These are phyloP conservation scores for Cerceris rybyensis DNA, from an alignment of 2,888 invertebrate genomes.

Conservation along the genomic window DNA sequence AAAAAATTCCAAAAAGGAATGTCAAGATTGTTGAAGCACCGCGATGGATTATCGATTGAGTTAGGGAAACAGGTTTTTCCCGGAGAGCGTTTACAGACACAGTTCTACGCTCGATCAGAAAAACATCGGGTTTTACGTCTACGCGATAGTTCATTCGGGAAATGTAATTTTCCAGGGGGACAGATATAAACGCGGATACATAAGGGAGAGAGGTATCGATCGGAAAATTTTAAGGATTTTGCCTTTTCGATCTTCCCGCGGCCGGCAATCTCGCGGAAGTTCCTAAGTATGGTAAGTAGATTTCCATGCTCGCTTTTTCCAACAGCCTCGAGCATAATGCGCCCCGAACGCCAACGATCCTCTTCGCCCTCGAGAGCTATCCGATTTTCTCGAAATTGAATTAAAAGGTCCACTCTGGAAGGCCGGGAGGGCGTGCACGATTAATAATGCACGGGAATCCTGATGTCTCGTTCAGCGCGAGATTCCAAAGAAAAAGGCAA, in stretches of 20 bases:
- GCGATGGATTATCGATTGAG: constrained; percentile 56
- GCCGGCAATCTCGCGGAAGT: constrained; percentile 8
- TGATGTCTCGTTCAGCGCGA: not conserved
- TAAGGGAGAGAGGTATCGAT: too few relatives aligned
- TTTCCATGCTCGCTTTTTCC: constrained; percentile 10
- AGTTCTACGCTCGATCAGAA: constrained; percentile 23
- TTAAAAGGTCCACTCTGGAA: not conserved
- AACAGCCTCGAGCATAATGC: not conserved
- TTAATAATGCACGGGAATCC: constrained; percentile 1
- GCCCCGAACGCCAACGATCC: not conserved
- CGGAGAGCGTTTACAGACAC: constrained; percentile 25
- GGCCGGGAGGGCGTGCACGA: not conserved
- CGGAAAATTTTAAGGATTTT: constrained; percentile 1
- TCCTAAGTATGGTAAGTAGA: constrained; percentile 7
- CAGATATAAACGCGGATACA: not conserved
- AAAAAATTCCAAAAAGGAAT: not conserved
- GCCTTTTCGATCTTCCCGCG: not conserved
- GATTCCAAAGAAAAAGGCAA: not conserved
- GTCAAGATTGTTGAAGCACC: constrained; percentile 21
- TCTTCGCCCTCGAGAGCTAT: not conserved
- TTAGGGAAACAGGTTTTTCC: constrained; percentile 18
- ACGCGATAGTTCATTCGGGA: constrained; percentile 12
- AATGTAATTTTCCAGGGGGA: constrained; percentile 22
- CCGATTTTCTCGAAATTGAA: constrained; percentile 8
- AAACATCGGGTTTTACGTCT: constrained; percentile 17